phyloP scores from a whole-genome alignment of 2,113 vertebrate species.

The Mormyrus lacerda region DNA sequence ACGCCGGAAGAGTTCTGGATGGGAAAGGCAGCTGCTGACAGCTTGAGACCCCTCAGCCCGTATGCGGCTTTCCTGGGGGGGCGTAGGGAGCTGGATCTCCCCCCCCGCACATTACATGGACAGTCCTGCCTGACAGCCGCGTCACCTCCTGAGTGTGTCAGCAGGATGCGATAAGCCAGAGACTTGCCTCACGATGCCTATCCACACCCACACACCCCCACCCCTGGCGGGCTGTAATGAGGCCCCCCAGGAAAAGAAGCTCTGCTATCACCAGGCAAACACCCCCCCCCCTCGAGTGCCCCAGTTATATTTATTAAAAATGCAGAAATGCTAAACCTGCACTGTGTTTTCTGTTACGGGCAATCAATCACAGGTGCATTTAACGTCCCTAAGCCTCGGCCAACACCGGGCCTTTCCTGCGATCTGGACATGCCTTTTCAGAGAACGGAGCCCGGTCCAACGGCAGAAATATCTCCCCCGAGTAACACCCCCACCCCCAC shows the following conservation, averaged over 20 bases:
- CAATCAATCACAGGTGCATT: background rate
- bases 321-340: background rate
- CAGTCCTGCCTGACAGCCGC: background rate
- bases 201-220: background rate
- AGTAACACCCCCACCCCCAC: no score
- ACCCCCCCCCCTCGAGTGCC: no score
- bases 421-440: background rate
- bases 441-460: background rate
- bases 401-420: background rate
- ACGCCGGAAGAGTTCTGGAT: background rate
- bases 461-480: background rate
- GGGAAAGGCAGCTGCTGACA: background rate
- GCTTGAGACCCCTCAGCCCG: background rate
- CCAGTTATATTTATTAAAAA: background rate
- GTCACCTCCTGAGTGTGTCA: background rate
- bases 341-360: background rate
- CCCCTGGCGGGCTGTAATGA: background rate
- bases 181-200: background rate
- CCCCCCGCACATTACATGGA: background rate
- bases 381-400: background rate
- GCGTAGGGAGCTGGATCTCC: background rate
- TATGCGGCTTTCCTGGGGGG: background rate
- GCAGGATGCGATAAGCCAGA: background rate
- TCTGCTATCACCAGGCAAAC: background rate
- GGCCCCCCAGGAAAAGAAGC: background rate